Percentiles rank a stretch among this genome's conserved stretches.
Conservation (phyloP, 2,113 vertebrate genomes). For the Saimiri boliviensis region DNA sequence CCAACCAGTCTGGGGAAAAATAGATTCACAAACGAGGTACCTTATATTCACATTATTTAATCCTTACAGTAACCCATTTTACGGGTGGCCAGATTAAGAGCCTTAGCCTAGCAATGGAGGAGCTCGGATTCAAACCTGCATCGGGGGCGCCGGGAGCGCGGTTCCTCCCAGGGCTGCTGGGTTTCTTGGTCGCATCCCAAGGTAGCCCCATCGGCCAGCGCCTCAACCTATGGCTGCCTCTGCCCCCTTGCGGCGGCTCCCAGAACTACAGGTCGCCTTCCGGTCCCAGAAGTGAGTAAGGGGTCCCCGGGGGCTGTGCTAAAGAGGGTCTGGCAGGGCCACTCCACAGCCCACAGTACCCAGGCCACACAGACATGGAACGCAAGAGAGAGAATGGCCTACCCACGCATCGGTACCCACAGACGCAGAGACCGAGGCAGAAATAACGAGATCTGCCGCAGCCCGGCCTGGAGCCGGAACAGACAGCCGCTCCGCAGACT, state of each 20-base stretch:
- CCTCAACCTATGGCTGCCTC: not conserved
- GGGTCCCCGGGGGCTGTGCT: not conserved
- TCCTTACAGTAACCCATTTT: not conserved
- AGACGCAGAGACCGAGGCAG: not conserved
- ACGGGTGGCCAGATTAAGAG: no score
- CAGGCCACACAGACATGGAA: not conserved
- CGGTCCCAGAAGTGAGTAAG: rapidly evolving
- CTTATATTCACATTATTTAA: not conserved
- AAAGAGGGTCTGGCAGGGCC: no score
- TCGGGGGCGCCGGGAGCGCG: rapidly evolving
- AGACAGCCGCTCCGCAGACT: not conserved
- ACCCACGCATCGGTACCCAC: not conserved
- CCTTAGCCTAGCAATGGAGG: no score
- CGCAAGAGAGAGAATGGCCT: not conserved
- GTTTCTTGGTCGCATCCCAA: rapidly evolving
- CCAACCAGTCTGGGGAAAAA: not conserved
- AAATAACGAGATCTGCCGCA: no score
- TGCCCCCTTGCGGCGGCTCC: slow-evolving; percentile 9
- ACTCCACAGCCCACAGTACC: not conserved
- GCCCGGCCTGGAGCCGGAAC: not conserved
- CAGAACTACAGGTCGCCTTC: not conserved
- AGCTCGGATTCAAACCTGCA: rapidly evolving
- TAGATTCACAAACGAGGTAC: not conserved
- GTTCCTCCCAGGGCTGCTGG: rapidly evolving
- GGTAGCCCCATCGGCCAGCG: not conserved